Evolutionary conservation across 2,113 vertebrate genomes (phyloP).

Genomic region (Tylochromis polylepis): DNA sequence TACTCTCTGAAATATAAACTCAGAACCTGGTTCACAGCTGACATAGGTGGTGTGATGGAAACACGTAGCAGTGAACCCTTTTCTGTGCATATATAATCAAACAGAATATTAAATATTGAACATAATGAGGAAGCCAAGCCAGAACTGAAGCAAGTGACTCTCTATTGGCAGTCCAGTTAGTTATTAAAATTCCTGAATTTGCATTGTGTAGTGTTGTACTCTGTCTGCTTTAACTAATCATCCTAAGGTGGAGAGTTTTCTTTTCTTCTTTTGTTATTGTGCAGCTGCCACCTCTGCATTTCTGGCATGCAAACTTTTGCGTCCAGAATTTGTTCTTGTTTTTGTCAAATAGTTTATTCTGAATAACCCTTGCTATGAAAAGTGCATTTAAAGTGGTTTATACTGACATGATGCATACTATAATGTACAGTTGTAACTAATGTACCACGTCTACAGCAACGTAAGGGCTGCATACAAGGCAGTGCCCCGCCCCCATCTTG

Average conservation of each 20-base stretch:
- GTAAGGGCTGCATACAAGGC: too few relatives aligned
- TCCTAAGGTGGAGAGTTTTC: neutral
- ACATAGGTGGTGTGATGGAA: neutral
- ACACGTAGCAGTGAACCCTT: neutral
- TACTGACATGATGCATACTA: fast-evolving
- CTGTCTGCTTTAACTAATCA: neutral
- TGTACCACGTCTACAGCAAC: too few relatives aligned
- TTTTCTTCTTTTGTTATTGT: neutral
- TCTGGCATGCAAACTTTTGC: neutral
- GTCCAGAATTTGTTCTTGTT: neutral
- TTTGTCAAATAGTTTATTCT: neutral
- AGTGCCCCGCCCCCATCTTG: too few relatives aligned
- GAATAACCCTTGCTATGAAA: neutral
- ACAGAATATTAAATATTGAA: slow-evolving; percentile 30
- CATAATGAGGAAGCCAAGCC: slow-evolving; percentile 6
- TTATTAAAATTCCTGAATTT: neutral
- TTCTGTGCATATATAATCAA: slow-evolving; percentile 3
- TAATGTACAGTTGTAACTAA: neutral
- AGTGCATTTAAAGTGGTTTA: neutral
- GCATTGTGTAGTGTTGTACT: neutral
- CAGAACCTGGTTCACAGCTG: neutral
- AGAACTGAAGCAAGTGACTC: neutral
- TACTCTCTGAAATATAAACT: neutral
- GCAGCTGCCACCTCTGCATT: neutral
- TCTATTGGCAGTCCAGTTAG: neutral